Evolutionary conservation across 2,888 invertebrate genomes (phyloP).

Genomic region (Syrista parreyssii): DNA sequence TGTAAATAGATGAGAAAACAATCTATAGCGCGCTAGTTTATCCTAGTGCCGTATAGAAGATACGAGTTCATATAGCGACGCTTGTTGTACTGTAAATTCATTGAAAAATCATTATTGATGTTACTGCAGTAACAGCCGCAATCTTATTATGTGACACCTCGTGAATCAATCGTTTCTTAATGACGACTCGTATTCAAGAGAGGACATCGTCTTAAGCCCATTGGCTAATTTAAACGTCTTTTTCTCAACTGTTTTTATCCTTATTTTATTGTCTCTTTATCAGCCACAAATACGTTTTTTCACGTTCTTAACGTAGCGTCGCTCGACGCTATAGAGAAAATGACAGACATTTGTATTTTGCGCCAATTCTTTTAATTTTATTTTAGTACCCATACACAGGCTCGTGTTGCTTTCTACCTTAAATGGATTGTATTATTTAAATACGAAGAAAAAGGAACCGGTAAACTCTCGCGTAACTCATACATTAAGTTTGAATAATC

Average conservation of each 20-base stretch:
- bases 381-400: neutral
- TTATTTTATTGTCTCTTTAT: neutral
- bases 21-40: slow-evolving; percentile 26
- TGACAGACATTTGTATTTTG: neutral
- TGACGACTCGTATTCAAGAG: neutral
- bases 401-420: neutral
- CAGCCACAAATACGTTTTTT: neutral
- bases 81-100: neutral
- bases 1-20: slow-evolving; percentile 36
- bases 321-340: neutral
- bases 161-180: neutral
- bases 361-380: neutral
- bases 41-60: slow-evolving; percentile 19
- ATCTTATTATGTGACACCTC: neutral
- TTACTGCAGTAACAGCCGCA: neutral
- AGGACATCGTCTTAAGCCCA: neutral
- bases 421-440: neutral
- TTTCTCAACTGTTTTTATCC: neutral
- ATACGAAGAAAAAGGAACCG: neutral
- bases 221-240: neutral
- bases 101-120: neutral
- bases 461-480: neutral
- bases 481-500: neutral
- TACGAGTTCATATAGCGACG: neutral
- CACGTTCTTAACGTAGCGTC: neutral